These are phyloP conservation scores for Eublepharis macularius DNA, from an alignment of 2,113 vertebrate genomes.

Conservation along the genomic window DNA sequence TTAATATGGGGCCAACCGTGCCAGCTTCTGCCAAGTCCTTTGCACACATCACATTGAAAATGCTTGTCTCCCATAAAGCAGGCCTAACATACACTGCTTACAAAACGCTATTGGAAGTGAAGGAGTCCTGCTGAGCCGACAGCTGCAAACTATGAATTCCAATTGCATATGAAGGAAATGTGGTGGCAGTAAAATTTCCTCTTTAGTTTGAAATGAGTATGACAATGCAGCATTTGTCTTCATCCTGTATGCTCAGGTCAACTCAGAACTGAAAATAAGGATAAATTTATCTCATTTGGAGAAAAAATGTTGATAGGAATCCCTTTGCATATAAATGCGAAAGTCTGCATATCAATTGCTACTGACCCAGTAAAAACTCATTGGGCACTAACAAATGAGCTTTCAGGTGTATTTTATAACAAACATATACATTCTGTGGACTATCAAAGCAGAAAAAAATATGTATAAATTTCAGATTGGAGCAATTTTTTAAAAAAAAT, in stretches of 20 bases:
- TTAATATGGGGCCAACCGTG: neutral
- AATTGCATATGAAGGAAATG: constrained; percentile 5
- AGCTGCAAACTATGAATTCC: neutral
- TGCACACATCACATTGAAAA: neutral
- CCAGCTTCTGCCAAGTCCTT: neutral
- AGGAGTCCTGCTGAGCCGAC: neutral
- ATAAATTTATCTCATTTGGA: neutral
- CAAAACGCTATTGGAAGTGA: neutral
- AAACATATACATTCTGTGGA: neutral
- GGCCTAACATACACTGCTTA: neutral
- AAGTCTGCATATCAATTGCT: neutral
- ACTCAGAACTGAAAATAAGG: neutral
- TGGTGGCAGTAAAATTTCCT: neutral
- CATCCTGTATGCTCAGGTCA: neutral
- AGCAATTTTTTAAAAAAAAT: too few species aligned
- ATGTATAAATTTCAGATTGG: neutral
- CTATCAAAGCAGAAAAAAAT: neutral
- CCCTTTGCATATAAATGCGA: neutral
- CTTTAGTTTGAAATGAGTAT: neutral
- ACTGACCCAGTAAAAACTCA: neutral
- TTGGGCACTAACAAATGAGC: neutral
- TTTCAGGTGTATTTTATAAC: neutral
- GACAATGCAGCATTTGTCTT: neutral
- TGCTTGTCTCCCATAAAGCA: neutral
- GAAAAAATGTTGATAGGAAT: neutral